Evolutionary conservation across 2,113 vertebrate species (phyloP), one percentile per base, ranked within the genome.

Genomic region (Cyprinodon variegatus): DNA sequence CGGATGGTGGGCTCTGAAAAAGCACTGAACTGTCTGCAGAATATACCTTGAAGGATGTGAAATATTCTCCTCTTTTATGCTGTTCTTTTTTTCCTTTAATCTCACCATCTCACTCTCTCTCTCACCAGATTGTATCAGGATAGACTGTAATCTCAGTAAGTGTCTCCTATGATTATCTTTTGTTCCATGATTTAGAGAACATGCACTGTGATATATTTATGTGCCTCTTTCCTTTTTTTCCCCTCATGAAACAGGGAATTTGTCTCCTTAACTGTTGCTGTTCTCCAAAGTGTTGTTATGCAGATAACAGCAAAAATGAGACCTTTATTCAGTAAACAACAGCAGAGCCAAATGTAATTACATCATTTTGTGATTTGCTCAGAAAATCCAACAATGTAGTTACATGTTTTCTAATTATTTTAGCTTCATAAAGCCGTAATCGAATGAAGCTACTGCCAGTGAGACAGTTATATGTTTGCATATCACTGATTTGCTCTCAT

Each of bases 91-190:
- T 94, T 94, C 88, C 88, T 94, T 94, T 92, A 86, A 95, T 93
- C 93, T 94, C 93, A 95, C 91, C 95, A 95, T 96, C 91, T 94
- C 94, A 94, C 95, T 95, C 95, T 94, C 93, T 94, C 92, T 96
- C 94, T 94, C 95, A 92, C 95, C 96, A 97, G 96, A 97, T 96
- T 97, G 96, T 96, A 96, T 98, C 96, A 96, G 96, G 94, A 96
- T 97, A 96, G 96, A 96, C 96, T 98, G 96, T 96, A 96, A 96
- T 94, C 96, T 96, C 94, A 98, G 96, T 98, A 98, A 98, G 96
- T 98, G 93, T 90, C 92, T 92, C 89, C 89, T 91, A 89, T 90
- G 83, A 92, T 94, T 92, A 90, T 91, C 84, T 87, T 77, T 82
- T 77, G 74, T 90, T 79, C 73, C 79, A 61, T 87, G 72, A 88